Conservation (phyloP, 2,113 vertebrate species). For the Saguinus imperator region DNA sequence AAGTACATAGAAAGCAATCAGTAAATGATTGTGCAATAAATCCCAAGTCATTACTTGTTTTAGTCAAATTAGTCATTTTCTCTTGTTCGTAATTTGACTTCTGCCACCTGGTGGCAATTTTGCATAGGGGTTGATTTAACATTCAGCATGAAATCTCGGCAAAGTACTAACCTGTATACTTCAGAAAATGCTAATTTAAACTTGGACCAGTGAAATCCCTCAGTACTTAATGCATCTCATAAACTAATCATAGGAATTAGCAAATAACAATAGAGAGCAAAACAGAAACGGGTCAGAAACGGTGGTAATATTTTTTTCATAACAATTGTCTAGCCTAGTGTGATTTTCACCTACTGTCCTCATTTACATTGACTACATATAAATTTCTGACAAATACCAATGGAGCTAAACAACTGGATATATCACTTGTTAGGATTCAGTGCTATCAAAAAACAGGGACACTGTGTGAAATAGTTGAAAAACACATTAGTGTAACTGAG, state of each 20-base stretch:
- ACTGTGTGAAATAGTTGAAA: not conserved
- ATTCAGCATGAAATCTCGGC: not conserved
- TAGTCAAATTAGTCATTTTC: not conserved
- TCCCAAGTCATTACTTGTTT: not conserved
- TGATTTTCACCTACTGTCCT: not conserved
- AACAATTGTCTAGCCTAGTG: not conserved
- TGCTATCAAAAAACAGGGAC: not conserved
- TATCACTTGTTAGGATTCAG: not conserved
- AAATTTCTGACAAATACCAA: not conserved
- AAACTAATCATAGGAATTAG: not conserved
- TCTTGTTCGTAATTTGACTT: not conserved
- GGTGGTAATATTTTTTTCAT: not conserved
- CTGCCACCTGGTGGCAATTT: not conserved
- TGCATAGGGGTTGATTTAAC: not conserved
- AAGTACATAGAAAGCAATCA: not conserved
- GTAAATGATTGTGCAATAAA: not conserved
- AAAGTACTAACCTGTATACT: not conserved
- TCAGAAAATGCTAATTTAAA: slow-evolving; percentile 1
- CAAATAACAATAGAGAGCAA: not conserved
- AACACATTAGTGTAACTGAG: not conserved
- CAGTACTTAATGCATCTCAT: not conserved
- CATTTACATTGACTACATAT: not conserved
- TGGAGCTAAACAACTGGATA: not conserved
- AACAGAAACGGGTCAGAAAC: not conserved
- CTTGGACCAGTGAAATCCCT: not conserved